Evolutionary conservation across 2,113 vertebrate genomes (phyloP), one percentile per base, ranked within the genome.

Genomic region (Turdus rufiventris): DNA sequence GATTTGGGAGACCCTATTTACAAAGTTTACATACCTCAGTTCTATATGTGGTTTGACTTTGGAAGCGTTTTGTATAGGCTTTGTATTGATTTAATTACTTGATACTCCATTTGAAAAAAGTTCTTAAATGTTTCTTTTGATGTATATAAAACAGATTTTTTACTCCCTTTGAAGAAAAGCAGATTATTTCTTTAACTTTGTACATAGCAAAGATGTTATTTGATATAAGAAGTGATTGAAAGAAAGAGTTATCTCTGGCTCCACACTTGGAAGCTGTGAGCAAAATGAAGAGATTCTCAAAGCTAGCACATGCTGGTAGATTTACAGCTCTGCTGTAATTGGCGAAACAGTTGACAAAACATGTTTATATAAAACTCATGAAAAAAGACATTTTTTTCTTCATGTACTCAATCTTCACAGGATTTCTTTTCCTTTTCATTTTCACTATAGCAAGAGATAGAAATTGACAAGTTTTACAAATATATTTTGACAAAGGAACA

Each of bases 261-360:
- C 43, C 43, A 70, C 66, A 73, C 29, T 85, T 93, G 47, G 81
- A 66, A 91, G 54, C 38, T 95, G 87, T 73, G 60, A 95, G 29
- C 33, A 83, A 94, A 94, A 50, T 77, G 16, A 93, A 92, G 88
- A 70, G 8, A 94, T 58, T 90, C 73, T 91, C 33, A 88, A 91
- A 89, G 53, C 17, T 68, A 58, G 78, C 85, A 93, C 47, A 76
- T 66, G 78, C 57, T 94, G 54, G 50, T 96, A 88, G 54, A 88
- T 85, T 96, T 88, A 73, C 71, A 94, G 34, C 33, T 93, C 45
- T 76, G 23, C 62, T 79, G 28, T 88, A 95, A 94, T 77, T 89
- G 93, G 67, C 12, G 58, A 92, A 96, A 75, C 40, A 62, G 62
- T 93, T 89, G 85, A 73, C 24, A 91, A 78, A 83, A 84, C 17